Percentiles rank a stretch among this genome's conserved stretches.
Evolutionary conservation across 2,797 vertebrate species (phyloP).

Genomic region (Staurois parvus): DNA sequence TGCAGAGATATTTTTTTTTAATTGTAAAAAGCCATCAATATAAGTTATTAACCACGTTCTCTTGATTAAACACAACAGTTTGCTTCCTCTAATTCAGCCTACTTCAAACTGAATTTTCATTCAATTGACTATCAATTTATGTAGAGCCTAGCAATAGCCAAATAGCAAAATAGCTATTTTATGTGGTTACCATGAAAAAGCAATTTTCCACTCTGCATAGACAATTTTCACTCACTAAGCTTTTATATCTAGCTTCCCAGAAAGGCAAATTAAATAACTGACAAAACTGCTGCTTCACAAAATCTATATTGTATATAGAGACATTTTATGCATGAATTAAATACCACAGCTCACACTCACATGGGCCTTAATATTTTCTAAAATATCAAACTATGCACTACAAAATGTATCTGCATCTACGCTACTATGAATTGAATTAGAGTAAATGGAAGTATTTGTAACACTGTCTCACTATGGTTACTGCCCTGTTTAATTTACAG

Average conservation of each 20-base stretch:
- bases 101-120: constrained; percentile 46
- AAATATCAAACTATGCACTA: too few relatives aligned
- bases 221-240: constrained; percentile 54
- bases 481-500: too few relatives aligned
- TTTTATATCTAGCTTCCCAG: constrained; percentile 53
- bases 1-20: not conserved
- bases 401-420: not conserved
- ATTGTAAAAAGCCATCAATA: not conserved
- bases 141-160: constrained; percentile 39
- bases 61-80: constrained; percentile 10
- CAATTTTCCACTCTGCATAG: constrained; percentile 53
- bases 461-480: too few relatives aligned
- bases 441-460: too few relatives aligned
- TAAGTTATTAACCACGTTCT: not conserved
- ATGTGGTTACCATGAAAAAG: constrained; percentile 56
- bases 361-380: too few relatives aligned
- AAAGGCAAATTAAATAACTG: constrained; percentile 49
- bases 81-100: constrained; percentile 8
- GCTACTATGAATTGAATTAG: too few relatives aligned
- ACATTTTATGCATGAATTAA: constrained; percentile 45
- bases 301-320: constrained; percentile 22
- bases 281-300: constrained; percentile 45
- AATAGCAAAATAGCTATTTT: constrained; percentile 57
- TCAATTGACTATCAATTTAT: constrained; percentile 57
- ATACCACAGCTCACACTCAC: not conserved